Evolutionary conservation across 2,113 vertebrate genomes (phyloP), one percentile per base, ranked within the genome.

Genomic region (Archilochus colubris): DNA sequence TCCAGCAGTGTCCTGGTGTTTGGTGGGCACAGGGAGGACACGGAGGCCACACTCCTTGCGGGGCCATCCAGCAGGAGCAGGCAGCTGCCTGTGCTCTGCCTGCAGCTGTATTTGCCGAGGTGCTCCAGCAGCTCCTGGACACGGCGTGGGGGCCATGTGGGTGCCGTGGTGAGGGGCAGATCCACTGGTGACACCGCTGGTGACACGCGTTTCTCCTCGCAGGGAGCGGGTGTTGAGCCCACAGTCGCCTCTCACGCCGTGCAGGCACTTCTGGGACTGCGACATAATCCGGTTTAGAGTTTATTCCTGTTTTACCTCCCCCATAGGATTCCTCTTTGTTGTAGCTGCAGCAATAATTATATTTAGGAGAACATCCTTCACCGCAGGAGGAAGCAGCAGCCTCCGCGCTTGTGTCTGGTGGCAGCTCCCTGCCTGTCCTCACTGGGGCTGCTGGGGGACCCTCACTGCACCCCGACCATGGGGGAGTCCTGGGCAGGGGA

Each of bases 181-280:
- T 48, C 9, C 18, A 20, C 46, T 48, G 46, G 46, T 48, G 20
- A 48, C 18, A 48, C 46, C 8, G 46, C 40, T 40, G 40, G 40
- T 40, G 40, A 40, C 40, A 40, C 40, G 12, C 20, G 46, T 20
- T 48, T 48, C 19, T 48, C 46, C 46, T 48, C 19, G 46, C 20
- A 22, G 46, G 46, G 46, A 48, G 46, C 46, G 18, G 46, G 46
- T 48, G 46, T 48, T 48, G 46, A 48, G 27, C 73, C 59, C 74
- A 6, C 3, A 0, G 3, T 33, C 38, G 44, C 72, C 25, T 30
- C 62, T 27, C n/a, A 0, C 1, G 0, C 25, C 1, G 0, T 19
- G 61, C 69, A 25, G 66, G 48, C 43, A 69, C 66, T 91, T 64
- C 53, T 22, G 48, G 91, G 85, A 68, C 58, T 27, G 74, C 24